Conservation (phyloP, 1,140 invertebrate species). For the Pantala flavescens region DNA sequence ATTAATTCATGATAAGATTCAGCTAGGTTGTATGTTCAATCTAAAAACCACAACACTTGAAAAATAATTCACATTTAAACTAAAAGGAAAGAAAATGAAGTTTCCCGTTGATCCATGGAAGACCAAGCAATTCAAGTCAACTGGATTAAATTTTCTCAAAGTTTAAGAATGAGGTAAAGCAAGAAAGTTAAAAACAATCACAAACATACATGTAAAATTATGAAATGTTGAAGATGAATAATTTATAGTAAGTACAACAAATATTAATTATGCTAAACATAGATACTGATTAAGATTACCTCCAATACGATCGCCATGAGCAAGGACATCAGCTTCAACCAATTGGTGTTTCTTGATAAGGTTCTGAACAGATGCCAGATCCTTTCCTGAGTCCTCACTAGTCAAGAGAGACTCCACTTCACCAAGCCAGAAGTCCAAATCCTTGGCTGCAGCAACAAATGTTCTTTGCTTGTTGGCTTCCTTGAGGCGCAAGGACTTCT, state of each 20-base stretch:
- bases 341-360: conserved; percentile 98
- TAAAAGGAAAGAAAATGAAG: too few species aligned
- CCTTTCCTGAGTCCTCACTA: conserved; percentile 95
- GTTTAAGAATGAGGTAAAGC: background rate
- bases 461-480: conserved; percentile 98
- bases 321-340: conserved; percentile 92
- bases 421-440: conserved; percentile 99
- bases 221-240: too few species aligned
- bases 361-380: conserved; percentile 97
- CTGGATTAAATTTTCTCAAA: too few species aligned
- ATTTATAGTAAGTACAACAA: too few species aligned
- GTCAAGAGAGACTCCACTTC: conserved; percentile 95
- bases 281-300: conserved; percentile 39
- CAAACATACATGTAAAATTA: too few species aligned
- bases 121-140: too few species aligned
- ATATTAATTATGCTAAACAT: background rate
- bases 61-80: conserved; percentile 17
- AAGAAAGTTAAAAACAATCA: too few species aligned
- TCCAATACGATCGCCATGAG: conserved; percentile 91
- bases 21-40: background rate
- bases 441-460: conserved; percentile 98
- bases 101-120: too few species aligned
- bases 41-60: conserved; percentile 11
- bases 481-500: conserved; percentile 95
- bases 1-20: background rate